Evolutionary conservation across 2,113 vertebrate genomes (phyloP), one percentile per base, ranked within the genome.

Genomic region (Dissostichus mawsoni): DNA sequence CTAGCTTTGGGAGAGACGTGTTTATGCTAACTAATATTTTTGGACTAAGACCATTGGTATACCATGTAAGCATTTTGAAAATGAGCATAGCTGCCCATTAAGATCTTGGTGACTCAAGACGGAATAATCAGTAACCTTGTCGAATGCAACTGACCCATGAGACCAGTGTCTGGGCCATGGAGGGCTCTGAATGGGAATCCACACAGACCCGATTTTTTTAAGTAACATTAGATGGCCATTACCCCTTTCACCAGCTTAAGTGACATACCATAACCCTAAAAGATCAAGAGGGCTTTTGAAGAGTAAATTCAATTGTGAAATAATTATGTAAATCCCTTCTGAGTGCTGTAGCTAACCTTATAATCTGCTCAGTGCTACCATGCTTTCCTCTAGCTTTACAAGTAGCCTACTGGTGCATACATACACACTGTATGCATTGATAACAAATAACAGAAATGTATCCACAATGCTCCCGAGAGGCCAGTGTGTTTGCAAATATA

Each of bases 401-500:
- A 8, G 36, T 8, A 41, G 36, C 7, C 36, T 20, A 25, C n/a
- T 47, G 0, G 2, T 50, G 29, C 8, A 10, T 14, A 12, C 2
- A 48, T n/a, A 63, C 1, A 29, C 2, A 59, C n/a, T 47, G 2
- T 7, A 44, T 61, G 13, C 56, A 71, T 57, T 76, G 23, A 81
- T 76, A 76, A 82, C 87, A 29, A 85, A 41, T 41, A 88, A 86
- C 23, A 68, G 71, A 83, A 56, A 25, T 47, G 50, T 29, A 58
- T 16, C 5, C 51, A 50, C 11, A n/a, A 50, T 64, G 29, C 44
- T 82, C 86, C 81, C 73, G 0, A 53, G 75, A 73, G 84, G 78
- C 51, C 14, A 51, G 4, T 25, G 64, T 64, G 61, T 84, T 87
- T 67, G 57, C 67, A 82, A 87, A 89, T 74, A 87, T 79, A 87